These are phyloP conservation scores for Luidia sarsii DNA, from an alignment of 53 echinoderm and acorn worm species.

Conservation along the genomic window DNA sequence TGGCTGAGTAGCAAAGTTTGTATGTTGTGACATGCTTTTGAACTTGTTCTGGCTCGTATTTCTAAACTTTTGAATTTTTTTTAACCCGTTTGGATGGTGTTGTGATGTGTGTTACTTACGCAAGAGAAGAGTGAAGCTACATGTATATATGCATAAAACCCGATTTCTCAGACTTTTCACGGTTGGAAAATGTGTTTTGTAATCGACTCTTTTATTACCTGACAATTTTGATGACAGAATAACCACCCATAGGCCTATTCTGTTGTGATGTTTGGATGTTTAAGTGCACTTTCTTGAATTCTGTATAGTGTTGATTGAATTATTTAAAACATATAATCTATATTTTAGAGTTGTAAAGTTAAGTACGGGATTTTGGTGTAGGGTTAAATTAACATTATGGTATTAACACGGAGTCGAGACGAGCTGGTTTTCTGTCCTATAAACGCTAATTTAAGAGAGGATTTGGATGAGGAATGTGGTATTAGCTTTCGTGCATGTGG, in stretches of 20 bases:
- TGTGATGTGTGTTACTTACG: no score
- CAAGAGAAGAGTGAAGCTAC: no score
- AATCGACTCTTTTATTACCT: no score
- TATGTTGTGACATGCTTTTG: neutral
- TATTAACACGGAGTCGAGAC: neutral
- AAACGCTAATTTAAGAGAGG: neutral
- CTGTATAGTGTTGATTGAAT: conserved; percentile 21
- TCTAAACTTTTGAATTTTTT: neutral
- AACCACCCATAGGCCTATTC: no score
- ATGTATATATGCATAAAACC: neutral
- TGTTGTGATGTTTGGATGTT: no score
- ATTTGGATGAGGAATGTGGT: no score
- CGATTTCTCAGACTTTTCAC: no score
- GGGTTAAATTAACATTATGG: conserved; percentile 5
- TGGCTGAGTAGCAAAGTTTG: conserved; percentile 10
- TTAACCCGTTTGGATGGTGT: no score
- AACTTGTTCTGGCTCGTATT: neutral
- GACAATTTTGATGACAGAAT: no score
- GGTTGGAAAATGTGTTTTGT: no score
- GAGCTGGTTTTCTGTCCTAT: conserved; percentile 23
- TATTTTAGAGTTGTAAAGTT: conserved; percentile 42
- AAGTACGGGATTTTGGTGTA: conserved; percentile 32
- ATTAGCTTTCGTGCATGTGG: no score
- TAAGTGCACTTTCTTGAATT: conserved; percentile 43
- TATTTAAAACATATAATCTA: conserved; percentile 56